Evolutionary conservation across 2,797 vertebrate species (phyloP), one percentile per base, ranked within the genome.

Genomic region (Gila robusta): DNA sequence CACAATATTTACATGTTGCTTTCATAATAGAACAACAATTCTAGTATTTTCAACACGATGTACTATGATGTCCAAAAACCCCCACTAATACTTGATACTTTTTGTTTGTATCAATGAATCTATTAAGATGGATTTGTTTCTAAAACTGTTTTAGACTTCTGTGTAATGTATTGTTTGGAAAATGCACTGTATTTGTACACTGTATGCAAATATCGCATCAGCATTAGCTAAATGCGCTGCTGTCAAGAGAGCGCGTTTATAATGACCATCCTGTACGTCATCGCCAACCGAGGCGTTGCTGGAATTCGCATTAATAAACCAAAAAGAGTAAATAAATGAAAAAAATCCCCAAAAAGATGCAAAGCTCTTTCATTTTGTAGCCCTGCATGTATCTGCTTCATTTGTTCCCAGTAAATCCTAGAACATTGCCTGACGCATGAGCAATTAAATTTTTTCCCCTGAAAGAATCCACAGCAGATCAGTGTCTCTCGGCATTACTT

Each of bases 381-480:
- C 69, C 47, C 66, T 28, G 32, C 67, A 77, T 76, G 54, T 62
- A 41, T 73, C 52, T 41, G 72, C 78, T 78, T 79, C 28, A 82
- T 85, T 86, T 84, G 52, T 69, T 78, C 59, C 49, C 32, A 32
- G 77, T 79, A 86, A 84, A 84, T 82, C 87, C 84, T 77, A 23
- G 77, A 76, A 72, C 82, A 56, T 64, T 11, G 66, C 72, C 37
- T 52, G 73, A 76, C 59, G 72, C 83, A 72, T 37, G 47, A 78
- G 76, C 89, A 88, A 86, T 88, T 87, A 88, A 82, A 88, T 66
- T 73, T 64, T 71, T 78, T 81, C 83, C 70, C 82, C 83, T 88
- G 62, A 71, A 85, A 85, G 87, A 87, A 74, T 85, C 62, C 26
- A 56, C 79, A 44, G 44, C 54, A 77, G 87, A 88, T 85, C 82